Conservation (phyloP, 2,888 invertebrate species). For the Catocala sponsa region DNA sequence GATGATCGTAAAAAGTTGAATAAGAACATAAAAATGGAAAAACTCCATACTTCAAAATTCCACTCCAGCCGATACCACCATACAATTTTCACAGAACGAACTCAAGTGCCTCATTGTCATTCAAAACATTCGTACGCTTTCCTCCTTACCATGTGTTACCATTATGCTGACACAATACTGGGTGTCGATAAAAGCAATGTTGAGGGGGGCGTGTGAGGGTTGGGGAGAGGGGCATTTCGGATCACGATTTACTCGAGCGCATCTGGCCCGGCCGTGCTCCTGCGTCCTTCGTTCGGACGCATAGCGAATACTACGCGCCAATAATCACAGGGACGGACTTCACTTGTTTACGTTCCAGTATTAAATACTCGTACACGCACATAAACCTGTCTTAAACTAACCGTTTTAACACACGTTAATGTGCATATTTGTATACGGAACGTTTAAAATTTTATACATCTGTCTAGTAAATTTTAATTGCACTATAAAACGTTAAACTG, state of each 20-base stretch:
- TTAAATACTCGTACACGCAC: not conserved
- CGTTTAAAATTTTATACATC: slow-evolving; percentile 11
- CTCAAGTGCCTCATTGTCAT: slow-evolving; percentile 61
- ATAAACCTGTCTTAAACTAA: not conserved
- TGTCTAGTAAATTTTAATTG: slow-evolving; percentile 13
- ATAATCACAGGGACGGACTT: slow-evolving; percentile 63
- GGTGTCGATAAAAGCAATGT: slow-evolving; percentile 55
- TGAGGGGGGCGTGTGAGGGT: slow-evolving; percentile 38
- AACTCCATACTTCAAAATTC: slow-evolving; percentile 33
- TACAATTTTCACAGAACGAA: slow-evolving; percentile 60
- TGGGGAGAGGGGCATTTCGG: slow-evolving; percentile 54
- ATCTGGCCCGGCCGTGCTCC: slow-evolving; percentile 75
- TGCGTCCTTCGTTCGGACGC: slow-evolving; percentile 76
- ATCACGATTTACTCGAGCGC: slow-evolving; percentile 78
- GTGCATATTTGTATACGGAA: slow-evolving; percentile 1
- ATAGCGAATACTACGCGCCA: slow-evolving; percentile 63
- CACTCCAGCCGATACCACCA: slow-evolving; percentile 37
- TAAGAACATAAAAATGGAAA: slow-evolving; percentile 19
- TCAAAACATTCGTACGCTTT: slow-evolving; percentile 62
- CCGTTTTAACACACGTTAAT: not conserved
- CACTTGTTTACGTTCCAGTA: not conserved
- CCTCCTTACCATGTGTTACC: slow-evolving; percentile 67
- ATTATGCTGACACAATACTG: slow-evolving; percentile 66
- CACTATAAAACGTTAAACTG: slow-evolving; percentile 1
- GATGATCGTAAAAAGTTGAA: slow-evolving; percentile 20